Conservation (phyloP, 2,113 vertebrate genomes). For the Pedionomus torquatus region DNA sequence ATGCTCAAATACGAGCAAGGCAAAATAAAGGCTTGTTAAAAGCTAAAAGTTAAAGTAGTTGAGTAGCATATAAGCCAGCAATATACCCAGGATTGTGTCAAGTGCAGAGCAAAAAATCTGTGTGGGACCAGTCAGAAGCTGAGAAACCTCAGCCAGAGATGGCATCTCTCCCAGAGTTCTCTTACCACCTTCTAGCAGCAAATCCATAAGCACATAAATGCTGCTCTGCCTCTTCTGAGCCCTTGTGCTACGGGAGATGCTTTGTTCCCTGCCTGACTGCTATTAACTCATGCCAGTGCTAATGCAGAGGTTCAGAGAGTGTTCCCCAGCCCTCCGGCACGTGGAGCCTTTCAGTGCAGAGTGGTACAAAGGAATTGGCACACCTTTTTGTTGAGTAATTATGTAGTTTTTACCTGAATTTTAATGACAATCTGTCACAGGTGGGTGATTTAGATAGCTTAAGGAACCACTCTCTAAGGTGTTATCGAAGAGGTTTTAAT, state of each 20-base stretch:
- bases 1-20: neutral
- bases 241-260: too few species aligned
- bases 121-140: neutral
- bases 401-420: neutral
- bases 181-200: neutral
- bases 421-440: neutral
- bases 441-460: neutral
- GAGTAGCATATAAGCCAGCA: neutral
- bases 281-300: accelerated
- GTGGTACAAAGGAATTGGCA: too few species aligned
- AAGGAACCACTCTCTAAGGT: neutral
- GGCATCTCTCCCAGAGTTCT: neutral
- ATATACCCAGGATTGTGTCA: neutral
- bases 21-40: neutral
- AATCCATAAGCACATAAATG: neutral
- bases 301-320: accelerated
- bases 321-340: neutral
- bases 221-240: neutral
- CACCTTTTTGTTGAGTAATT: neutral
- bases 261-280: neutral
- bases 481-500: neutral
- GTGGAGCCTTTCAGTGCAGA: neutral
- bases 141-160: neutral
- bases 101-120: neutral
- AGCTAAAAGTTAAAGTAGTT: neutral